phyloP scores from a whole-genome alignment of 2,113 vertebrate species.

The Oplegnathus fasciatus region DNA sequence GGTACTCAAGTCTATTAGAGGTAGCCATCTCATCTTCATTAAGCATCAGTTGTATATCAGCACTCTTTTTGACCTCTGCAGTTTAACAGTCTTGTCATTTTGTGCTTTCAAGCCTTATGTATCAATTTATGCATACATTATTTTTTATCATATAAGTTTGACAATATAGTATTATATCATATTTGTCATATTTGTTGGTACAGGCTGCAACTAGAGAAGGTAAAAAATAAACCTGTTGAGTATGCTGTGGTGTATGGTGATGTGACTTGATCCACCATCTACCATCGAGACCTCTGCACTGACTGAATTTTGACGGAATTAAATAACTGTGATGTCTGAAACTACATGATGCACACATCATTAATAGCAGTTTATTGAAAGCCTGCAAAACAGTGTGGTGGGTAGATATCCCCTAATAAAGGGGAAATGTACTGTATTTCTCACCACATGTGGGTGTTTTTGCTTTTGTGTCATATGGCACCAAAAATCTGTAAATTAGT shows the following conservation, averaged over 20 bases:
- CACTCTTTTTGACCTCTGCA: background rate
- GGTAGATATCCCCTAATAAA: background rate
- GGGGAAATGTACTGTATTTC: background rate
- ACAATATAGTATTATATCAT: background rate
- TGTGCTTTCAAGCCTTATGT: background rate
- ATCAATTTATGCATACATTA: background rate
- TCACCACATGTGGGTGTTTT: background rate
- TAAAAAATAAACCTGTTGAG: background rate
- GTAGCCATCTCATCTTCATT: background rate
- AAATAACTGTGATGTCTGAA: background rate
- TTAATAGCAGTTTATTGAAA: background rate
- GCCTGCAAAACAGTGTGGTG: background rate
- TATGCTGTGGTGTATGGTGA: background rate
- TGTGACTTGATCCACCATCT: background rate
- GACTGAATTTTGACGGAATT: background rate
- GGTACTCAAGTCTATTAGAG: constrained; percentile 68
- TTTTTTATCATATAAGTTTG: no score
- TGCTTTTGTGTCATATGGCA: background rate
- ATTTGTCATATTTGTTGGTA: background rate
- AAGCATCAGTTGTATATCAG: background rate
- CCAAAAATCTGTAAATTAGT: background rate
- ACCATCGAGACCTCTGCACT: background rate
- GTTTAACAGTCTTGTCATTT: background rate
- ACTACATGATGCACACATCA: background rate
- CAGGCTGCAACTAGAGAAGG: background rate